These are phyloP conservation scores for Origma solitaria DNA, from an alignment of 2,113 vertebrate species.

Conservation along the genomic window DNA sequence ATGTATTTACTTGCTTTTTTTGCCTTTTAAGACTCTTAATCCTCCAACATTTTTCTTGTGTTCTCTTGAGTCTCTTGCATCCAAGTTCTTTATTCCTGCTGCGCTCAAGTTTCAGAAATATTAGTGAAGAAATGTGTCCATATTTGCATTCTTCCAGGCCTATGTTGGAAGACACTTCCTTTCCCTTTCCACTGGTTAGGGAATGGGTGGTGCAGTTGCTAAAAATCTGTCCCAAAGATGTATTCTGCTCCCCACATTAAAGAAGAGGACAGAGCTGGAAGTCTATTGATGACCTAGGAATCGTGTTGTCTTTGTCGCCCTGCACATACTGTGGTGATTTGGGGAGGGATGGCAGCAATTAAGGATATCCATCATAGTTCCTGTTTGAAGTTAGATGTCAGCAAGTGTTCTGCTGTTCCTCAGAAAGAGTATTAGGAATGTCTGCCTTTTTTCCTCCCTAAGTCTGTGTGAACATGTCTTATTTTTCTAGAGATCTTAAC, in stretches of 20 bases:
- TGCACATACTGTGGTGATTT: neutral
- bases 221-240: neutral
- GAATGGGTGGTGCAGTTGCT: neutral
- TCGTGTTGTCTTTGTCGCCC: neutral
- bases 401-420: neutral
- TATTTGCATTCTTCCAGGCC: neutral
- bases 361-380: neutral
- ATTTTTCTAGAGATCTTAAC: neutral
- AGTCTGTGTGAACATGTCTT: neutral
- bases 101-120: neutral
- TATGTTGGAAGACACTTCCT: neutral
- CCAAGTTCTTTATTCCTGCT: neutral
- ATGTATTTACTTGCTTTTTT: neutral
- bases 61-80: neutral
- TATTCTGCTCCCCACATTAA: neutral
- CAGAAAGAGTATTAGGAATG: neutral
- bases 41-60: neutral
- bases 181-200: neutral
- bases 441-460: neutral
- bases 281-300: neutral
- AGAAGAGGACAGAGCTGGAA: neutral
- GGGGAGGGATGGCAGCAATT: neutral
- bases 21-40: neutral
- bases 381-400: slow-evolving; percentile 2
- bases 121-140: neutral